These are phyloP conservation scores for Rattus rattus DNA, from an alignment of 2,113 vertebrate genomes.

Conservation along the genomic window DNA sequence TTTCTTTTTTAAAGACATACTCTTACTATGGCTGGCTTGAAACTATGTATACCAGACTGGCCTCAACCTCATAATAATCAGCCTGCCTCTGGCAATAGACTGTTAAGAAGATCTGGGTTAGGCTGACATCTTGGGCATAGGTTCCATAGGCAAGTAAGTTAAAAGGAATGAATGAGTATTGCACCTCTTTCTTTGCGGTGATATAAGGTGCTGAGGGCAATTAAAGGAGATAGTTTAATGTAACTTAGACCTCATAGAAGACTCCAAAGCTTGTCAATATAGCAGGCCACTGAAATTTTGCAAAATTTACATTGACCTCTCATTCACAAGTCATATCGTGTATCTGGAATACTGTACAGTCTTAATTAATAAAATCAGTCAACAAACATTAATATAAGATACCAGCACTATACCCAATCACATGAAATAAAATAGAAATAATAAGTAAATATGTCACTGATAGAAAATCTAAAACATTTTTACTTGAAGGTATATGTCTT, in stretches of 20 bases:
- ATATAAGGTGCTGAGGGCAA: neutral
- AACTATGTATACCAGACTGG: neutral
- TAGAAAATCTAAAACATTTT: neutral
- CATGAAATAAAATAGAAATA: neutral
- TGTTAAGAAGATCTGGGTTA: neutral
- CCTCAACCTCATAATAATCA: neutral
- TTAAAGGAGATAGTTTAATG: neutral
- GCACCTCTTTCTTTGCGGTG: neutral
- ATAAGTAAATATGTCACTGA: neutral
- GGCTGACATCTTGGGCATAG: no score
- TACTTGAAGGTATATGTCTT: neutral
- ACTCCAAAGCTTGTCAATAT: neutral
- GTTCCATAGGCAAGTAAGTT: neutral
- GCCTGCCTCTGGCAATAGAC: neutral
- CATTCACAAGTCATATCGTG: accelerated
- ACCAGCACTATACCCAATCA: no score
- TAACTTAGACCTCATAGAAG: neutral
- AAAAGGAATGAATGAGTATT: accelerated
- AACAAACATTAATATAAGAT: neutral
- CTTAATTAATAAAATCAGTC: neutral
- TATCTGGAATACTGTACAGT: neutral
- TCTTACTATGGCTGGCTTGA: neutral
- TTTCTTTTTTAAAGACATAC: neutral
- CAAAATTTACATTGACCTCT: neutral
- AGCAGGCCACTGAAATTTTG: neutral